Conservation (phyloP, 2,797 vertebrate genomes). For the Pterois miles region DNA sequence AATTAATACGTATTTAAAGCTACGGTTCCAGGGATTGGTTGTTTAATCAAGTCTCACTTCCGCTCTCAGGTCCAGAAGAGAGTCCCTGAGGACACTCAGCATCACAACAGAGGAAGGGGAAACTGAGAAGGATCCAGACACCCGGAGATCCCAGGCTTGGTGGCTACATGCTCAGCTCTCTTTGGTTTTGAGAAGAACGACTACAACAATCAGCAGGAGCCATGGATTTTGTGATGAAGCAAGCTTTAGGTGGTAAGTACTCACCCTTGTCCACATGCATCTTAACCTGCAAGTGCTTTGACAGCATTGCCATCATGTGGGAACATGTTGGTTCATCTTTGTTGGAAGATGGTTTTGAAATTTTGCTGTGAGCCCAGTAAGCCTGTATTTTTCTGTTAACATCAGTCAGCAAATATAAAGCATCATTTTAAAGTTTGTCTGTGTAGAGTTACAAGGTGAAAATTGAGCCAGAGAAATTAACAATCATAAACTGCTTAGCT, state of each 20-base stretch:
- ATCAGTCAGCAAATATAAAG: not conserved
- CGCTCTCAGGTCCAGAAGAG: slow-evolving; percentile 32
- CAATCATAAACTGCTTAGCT: not conserved
- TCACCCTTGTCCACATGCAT: too few relatives aligned
- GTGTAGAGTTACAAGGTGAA: not conserved
- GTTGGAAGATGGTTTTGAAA: not conserved
- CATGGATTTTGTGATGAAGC: slow-evolving; percentile 99
- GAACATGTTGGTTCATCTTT: not conserved
- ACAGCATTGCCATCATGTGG: too few relatives aligned
- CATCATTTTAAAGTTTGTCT: not conserved
- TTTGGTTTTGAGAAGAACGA: slow-evolving; percentile 70
- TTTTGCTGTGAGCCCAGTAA: not conserved
- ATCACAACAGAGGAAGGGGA: slow-evolving; percentile 5
- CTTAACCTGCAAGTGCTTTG: too few relatives aligned
- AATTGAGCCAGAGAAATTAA: not conserved
- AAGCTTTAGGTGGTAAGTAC: slow-evolving; percentile 94
- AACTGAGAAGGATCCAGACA: not conserved
- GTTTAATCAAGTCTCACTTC: not conserved
- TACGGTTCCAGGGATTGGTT: not conserved
- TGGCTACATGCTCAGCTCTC: slow-evolving; percentile 83
- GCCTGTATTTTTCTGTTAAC: not conserved
- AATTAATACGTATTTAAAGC: not conserved
- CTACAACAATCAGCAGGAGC: slow-evolving; percentile 61
- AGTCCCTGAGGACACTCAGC: slow-evolving; percentile 16
- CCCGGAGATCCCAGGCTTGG: slow-evolving; percentile 31